Evolutionary conservation across 2,113 vertebrate species (phyloP).

Genomic region (Hyperopisus bebe): DNA sequence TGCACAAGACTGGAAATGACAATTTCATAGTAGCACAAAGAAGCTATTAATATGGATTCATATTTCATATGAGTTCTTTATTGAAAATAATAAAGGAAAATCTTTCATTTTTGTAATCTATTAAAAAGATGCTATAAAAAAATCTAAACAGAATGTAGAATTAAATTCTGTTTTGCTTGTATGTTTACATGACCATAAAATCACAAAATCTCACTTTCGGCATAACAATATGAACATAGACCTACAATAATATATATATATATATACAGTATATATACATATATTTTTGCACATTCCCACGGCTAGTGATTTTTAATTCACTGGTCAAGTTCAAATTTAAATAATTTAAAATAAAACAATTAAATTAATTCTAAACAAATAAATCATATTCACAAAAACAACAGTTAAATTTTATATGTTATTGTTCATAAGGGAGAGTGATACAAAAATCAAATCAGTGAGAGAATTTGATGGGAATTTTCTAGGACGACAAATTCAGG

Average conservation of each 20-base stretch:
- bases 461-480: not conserved
- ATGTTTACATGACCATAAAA: not conserved
- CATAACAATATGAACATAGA: not conserved
- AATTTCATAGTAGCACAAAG: not conserved
- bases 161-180: not conserved
- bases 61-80: not conserved
- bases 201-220: not conserved
- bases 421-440: not conserved
- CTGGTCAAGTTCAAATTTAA: not conserved
- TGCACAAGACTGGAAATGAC: not conserved
- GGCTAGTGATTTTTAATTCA: not conserved
- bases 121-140: not conserved
- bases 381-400: not conserved
- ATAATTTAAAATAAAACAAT: not conserved
- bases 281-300: not conserved
- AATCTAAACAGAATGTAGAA: not conserved
- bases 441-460: not conserved
- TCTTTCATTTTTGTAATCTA: not conserved
- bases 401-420: not conserved
- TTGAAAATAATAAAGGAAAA: not conserved
- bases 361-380: not conserved
- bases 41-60: too few relatives aligned
- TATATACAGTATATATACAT: too few relatives aligned
- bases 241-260: not conserved
- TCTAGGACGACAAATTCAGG: not conserved